Evolutionary conservation across 2,113 vertebrate species (phyloP).

Genomic region (Callospermophilus lateralis): DNA sequence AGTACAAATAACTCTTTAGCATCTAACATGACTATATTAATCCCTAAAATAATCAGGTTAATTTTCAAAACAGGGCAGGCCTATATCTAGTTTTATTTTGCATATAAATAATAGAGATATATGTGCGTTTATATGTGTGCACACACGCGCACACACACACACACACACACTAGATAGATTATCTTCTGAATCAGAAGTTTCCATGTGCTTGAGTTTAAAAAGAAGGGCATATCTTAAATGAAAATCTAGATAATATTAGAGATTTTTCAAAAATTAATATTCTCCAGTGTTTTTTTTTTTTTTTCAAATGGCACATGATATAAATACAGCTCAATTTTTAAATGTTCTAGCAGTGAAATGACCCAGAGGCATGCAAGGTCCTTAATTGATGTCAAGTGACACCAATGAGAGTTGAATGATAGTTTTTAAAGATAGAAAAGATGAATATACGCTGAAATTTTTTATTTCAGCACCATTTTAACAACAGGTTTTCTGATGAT

Average conservation of each 20-base stretch:
- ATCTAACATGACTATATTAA: not conserved
- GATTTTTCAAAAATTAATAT: not conserved
- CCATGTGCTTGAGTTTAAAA: not conserved
- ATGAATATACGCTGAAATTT: not conserved
- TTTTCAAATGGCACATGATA: not conserved
- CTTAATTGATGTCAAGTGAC: not conserved
- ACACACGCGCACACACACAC: no score
- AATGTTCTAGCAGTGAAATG: not conserved
- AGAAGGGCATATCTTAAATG: not conserved
- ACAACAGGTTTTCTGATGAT: not conserved
- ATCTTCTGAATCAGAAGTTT: not conserved
- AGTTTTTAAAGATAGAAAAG: not conserved
- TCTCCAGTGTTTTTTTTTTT: not conserved
- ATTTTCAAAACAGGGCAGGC: not conserved
- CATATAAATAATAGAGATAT: not conserved
- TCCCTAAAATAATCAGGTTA: not conserved
- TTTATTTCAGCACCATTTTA: not conserved
- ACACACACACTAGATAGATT: not conserved
- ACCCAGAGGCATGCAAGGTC: accelerated
- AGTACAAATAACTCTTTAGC: constrained; percentile 65
- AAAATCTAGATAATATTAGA: not conserved
- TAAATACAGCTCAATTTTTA: not conserved
- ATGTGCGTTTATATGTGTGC: not conserved
- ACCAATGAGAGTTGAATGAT: not conserved
- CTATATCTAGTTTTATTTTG: not conserved